Base-by-base conservation (phyloP, 1,140 invertebrate genomes). In the Tetragnatha versicolor region DNA sequence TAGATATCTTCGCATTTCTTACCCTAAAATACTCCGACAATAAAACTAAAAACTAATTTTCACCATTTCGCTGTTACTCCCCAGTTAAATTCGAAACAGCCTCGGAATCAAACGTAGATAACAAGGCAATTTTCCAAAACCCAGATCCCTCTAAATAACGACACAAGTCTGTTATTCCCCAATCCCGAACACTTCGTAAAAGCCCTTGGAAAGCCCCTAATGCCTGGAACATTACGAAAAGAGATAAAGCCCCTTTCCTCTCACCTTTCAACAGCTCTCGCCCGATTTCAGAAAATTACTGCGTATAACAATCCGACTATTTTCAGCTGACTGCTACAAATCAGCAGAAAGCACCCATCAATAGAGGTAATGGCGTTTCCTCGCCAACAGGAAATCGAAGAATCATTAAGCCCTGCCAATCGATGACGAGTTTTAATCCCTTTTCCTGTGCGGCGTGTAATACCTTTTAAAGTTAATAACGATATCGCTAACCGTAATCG, bases 301-400 rank as follows among this genome's bases (percentile, higher is more conserved):
- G 9, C 37, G n/a, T 20, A 39, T 63, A 42, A 66, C 27, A 29
- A 20, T 33, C 27, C 14, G 25, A 25, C 63, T 66, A 66, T 66
- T 66, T 66, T 66, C 49, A 27, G 63, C 63, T 66, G 63, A 66
- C 63, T 33, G 39, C 42, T 47, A 66, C 42, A 66, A 66, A 66
- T 66, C 63, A 66, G 39, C 31, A 42, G 33, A 66, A 66, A 66
- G 63, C 63, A 29, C 39, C 39, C 49, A 66, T 49, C 39, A 47
- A 49, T 47, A 47, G 63, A 29, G 63, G 45, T 66, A 66, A 66
- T 66, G 63, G 33, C 27, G 63, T 42, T 66, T 47, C 42, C 42
- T n/a, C 63, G 25, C 27, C 14, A 29, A 47, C 27, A 45, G 63
- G 63, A 66, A 66, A 66, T 66, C 63, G 63, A 42, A 66, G 63